Percentiles rank a stretch among this genome's conserved stretches.
Conservation (phyloP, 2,888 invertebrate species). For the Pasiphila rectangulata region DNA sequence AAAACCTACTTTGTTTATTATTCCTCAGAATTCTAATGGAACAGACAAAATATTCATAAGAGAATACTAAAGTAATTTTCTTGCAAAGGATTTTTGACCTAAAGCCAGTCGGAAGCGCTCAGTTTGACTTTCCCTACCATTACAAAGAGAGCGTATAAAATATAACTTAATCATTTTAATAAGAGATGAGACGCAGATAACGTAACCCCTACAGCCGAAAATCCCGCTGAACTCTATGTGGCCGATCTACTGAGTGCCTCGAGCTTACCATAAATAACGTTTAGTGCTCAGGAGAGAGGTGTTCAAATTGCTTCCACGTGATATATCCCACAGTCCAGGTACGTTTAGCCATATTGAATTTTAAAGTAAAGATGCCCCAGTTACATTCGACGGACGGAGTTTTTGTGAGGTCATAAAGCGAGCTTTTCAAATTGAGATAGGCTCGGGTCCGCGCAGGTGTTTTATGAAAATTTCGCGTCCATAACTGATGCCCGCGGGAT, state of each 20-base stretch:
- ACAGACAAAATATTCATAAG: too few species aligned
- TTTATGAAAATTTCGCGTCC: constrained; percentile 48
- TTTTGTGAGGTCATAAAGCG: constrained; percentile 46
- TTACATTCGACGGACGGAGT: constrained; percentile 31
- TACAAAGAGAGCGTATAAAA: constrained; percentile 11
- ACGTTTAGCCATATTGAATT: constrained; percentile 73
- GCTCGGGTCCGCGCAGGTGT: constrained; percentile 42
- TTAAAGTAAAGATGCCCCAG: constrained; percentile 62
- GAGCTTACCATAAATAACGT: constrained; percentile 77
- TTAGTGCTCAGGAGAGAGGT: constrained; percentile 72
- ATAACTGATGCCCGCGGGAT: constrained; percentile 38
- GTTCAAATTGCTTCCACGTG: constrained; percentile 77
- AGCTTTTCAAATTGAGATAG: constrained; percentile 53
- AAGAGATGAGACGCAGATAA: constrained; percentile 40
- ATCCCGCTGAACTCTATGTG: constrained; percentile 66
- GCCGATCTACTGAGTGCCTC: constrained; percentile 69
- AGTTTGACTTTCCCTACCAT: background rate
- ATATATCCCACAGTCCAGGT: constrained; percentile 68
- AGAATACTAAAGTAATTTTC: background rate
- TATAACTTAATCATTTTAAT: constrained; percentile 30
- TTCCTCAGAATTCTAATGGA: too few species aligned
- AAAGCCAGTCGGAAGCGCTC: background rate
- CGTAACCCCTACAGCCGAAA: constrained; percentile 52
- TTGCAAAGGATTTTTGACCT: background rate
- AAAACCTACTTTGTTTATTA: too few species aligned